These are phyloP conservation scores for Hylaeus volcanicus DNA, from an alignment of 1,140 invertebrate species.

Conservation along the genomic window DNA sequence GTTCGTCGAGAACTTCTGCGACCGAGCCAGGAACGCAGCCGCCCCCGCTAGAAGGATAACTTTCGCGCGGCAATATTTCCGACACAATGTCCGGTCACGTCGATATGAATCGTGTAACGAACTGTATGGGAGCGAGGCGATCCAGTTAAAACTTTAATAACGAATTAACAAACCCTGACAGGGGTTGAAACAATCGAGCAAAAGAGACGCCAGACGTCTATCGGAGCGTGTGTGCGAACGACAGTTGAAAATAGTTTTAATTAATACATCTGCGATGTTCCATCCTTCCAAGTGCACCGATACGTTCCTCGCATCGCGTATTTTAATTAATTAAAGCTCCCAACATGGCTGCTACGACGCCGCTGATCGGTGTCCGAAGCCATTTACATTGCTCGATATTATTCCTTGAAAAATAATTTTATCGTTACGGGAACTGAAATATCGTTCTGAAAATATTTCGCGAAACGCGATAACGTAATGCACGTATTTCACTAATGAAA, in stretches of 20 bases:
- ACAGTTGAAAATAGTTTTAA: slow-evolving; percentile 51
- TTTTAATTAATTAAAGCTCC: slow-evolving; percentile 48
- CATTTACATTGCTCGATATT: too few relatives aligned
- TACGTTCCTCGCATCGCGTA: slow-evolving; percentile 23
- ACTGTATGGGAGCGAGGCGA: neutral
- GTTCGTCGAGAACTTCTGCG: neutral
- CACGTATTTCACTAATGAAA: too few relatives aligned
- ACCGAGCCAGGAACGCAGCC: neutral
- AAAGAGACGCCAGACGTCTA: neutral
- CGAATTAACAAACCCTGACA: slow-evolving; percentile 16
- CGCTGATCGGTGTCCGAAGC: neutral
- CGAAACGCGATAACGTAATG: too few relatives aligned
- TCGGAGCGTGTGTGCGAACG: slow-evolving; percentile 1
- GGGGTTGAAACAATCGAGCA: neutral
- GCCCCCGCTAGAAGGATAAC: neutral
- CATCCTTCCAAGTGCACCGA: neutral
- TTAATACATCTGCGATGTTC: slow-evolving; percentile 19
- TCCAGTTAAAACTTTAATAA: slow-evolving; percentile 35
- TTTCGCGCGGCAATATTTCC: slow-evolving; percentile 21
- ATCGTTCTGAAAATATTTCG: too few relatives aligned
- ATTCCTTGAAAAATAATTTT: too few relatives aligned
- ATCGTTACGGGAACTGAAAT: too few relatives aligned
- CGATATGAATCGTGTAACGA: neutral
- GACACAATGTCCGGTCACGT: neutral
- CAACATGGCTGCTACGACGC: slow-evolving; percentile 6